phyloP scores from a whole-genome alignment of 2,113 vertebrate species.

The Tenrec ecaudatus region DNA sequence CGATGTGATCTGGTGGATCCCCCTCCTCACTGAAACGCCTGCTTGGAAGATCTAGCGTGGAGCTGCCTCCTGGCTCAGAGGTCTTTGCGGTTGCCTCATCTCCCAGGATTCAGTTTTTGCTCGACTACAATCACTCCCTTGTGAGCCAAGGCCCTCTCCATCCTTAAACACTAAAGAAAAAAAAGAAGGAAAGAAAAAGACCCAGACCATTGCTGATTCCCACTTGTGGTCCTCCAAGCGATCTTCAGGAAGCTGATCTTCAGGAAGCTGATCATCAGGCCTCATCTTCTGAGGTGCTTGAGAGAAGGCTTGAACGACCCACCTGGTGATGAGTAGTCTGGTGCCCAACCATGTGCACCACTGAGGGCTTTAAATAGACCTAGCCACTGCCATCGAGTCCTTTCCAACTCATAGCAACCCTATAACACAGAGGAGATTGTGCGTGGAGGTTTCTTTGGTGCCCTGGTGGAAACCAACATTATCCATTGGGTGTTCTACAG shows the following conservation, averaged over 20 bases:
- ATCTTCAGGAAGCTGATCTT: background rate
- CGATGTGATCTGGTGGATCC: background rate
- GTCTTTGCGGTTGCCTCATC: conserved; percentile 15
- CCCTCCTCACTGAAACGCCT: background rate
- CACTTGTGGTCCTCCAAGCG: background rate
- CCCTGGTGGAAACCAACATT: background rate
- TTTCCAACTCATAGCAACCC: no score
- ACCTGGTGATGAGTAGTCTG: background rate
- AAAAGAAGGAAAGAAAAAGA: background rate
- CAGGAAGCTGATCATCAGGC: background rate
- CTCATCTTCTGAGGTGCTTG: background rate
- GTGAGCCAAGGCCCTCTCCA: background rate
- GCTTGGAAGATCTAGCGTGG: background rate
- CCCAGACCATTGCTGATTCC: no score
- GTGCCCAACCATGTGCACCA: background rate
- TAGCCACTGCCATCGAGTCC: no score
- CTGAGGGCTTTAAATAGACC: background rate
- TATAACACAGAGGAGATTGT: no score
- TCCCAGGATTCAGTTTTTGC: background rate
- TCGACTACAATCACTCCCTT: background rate
- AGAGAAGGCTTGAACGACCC: background rate
- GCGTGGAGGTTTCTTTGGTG: no score
- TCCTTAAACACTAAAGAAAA: background rate
- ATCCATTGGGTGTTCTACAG: background rate
- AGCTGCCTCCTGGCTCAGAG: background rate